phyloP scores from a whole-genome alignment of 2,113 vertebrate genomes.

The Thamnophis sirtalis region DNA sequence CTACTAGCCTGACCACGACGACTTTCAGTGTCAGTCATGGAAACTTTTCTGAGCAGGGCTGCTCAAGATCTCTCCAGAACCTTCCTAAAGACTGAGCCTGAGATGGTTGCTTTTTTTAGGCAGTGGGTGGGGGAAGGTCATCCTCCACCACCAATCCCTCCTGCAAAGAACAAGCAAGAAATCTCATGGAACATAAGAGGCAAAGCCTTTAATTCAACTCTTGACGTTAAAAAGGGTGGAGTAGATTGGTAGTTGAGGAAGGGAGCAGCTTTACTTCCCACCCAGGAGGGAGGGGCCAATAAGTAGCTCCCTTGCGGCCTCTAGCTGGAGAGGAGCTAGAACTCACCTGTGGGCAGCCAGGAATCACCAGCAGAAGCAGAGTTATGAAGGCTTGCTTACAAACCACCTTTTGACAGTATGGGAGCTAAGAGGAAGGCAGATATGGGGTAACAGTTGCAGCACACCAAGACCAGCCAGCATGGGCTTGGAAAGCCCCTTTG shows the following conservation, averaged over 20 bases:
- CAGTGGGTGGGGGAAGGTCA: not conserved
- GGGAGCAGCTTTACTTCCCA: not conserved
- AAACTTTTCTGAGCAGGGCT: not conserved
- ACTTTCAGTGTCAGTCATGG: not conserved
- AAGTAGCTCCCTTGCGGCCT: not conserved
- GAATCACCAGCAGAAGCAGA: not conserved
- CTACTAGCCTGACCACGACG: not conserved
- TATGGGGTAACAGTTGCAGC: not conserved
- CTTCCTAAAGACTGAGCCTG: not conserved
- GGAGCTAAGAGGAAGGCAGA: not conserved
- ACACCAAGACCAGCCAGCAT: not conserved
- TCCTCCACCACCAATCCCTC: not conserved
- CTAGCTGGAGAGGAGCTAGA: not conserved
- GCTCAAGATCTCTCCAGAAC: not conserved
- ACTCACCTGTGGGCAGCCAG: not conserved
- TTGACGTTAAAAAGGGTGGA: not conserved
- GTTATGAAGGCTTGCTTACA: not conserved
- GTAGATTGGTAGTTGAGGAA: not conserved
- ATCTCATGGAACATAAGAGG: not conserved
- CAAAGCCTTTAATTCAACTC: not conserved
- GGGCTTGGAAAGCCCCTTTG: not conserved
- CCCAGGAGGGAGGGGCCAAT: not conserved
- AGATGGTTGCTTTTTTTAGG: too few species aligned
- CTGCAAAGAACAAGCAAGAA: not conserved
- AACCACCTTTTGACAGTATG: not conserved